Base-by-base conservation (phyloP, 2,113 vertebrate genomes). In the Thamnaconus septentrionalis region DNA sequence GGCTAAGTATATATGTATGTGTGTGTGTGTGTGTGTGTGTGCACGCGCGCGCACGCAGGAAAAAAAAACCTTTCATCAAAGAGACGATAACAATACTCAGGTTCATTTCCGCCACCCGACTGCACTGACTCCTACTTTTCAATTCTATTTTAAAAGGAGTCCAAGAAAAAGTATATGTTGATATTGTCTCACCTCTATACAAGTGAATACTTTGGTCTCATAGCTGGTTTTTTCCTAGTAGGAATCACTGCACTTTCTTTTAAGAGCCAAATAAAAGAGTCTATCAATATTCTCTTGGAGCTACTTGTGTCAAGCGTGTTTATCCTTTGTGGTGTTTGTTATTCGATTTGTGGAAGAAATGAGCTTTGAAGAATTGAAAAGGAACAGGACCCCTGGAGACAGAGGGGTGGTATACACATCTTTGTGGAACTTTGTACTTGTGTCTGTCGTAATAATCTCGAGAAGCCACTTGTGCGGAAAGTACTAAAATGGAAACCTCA, bases 101-200 rank as follows among this genome's bases (percentile, higher is more conserved):
- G 18, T 31, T 31, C 18, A 31, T 31, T 31, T 31, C 18, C 2
- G 18, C 18, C 18, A 31, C 18, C 18, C 2, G 1, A 31, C 18
- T 31, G 44, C 7, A 1, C 66, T 64, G 73, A 69, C 67, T 59
- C 41, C 64, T 59, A 41, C 56, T 80, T 55, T 72, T 71, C 65
- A 71, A 76, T 83, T 86, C 74, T 53, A 71, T 84, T 84, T 76
- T 59, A 85, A 75, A 60, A 64, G 53, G 41, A 66, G 61, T 52
- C 9, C 3, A n/a, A 53, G 61, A 56, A 48, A 64, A 54, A 51
- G 39, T 8, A 41, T 53, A 66, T 66, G 60, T 68, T 31, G 18
- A 31, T 61, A 59, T 76, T 56, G 80, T 76, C 54, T 58, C 48
- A 52, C 70, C 47, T 61, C 57, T 76, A 74, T 75, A 64, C 59